phyloP scores from a whole-genome alignment of 2,797 vertebrate genomes.

The Otolemur crassicaudatus region DNA sequence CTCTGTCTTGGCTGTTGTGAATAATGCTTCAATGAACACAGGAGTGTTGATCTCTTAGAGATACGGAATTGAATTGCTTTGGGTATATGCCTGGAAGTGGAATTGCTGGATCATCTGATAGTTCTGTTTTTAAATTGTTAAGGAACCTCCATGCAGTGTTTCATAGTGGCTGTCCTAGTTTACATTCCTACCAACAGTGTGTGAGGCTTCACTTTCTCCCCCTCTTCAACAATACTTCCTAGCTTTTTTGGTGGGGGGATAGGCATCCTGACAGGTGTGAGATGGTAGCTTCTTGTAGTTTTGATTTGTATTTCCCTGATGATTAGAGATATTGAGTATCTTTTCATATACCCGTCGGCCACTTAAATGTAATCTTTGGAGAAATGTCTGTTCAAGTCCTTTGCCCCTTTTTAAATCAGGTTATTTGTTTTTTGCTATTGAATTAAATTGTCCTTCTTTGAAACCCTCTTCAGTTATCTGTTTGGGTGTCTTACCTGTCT shows the following conservation, averaged over 20 bases:
- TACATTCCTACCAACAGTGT: not conserved
- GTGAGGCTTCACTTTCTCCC: not conserved
- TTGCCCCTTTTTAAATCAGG: not conserved
- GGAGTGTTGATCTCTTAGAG: not conserved
- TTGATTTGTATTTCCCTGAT: not conserved
- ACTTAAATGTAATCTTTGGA: not conserved
- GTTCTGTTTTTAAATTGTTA: not conserved
- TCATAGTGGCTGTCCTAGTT: not conserved
- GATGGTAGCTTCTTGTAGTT: not conserved
- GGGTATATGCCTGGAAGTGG: not conserved
- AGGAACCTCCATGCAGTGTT: not conserved
- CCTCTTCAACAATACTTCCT: not conserved
- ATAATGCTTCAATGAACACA: not conserved
- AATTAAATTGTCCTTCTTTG: not conserved
- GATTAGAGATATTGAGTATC: not conserved
- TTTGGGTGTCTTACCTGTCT: not conserved
- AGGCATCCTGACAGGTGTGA: not conserved
- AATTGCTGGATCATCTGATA: not conserved
- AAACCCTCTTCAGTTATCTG: not conserved
- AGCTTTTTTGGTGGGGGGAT: too few species aligned
- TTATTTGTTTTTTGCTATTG: not conserved
- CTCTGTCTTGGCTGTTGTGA: not conserved
- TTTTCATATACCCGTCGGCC: not conserved
- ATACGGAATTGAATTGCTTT: not conserved
- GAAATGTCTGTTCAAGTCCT: not conserved